Evolutionary conservation across 1,140 invertebrate species (phyloP).

Genomic region (Hyposmocoma kahamanoa): DNA sequence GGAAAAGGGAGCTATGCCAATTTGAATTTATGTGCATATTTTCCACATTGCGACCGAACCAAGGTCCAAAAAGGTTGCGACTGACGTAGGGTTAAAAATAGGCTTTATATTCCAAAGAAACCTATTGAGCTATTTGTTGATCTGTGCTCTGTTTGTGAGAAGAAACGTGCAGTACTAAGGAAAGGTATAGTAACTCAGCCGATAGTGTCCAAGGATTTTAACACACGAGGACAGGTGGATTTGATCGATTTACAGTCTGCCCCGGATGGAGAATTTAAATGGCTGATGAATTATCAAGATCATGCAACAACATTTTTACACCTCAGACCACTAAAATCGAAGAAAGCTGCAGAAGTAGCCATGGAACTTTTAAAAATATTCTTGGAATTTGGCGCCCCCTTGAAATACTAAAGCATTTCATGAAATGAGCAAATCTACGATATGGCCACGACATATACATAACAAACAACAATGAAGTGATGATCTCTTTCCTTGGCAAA

Average conservation of each 20-base stretch:
- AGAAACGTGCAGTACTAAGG: slow-evolving; percentile 19
- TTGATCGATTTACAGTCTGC: slow-evolving; percentile 61
- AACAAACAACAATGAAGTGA: too few relatives aligned
- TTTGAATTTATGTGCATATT: too few relatives aligned
- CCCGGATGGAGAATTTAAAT: slow-evolving; percentile 54
- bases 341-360: slow-evolving; percentile 31
- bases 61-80: too few relatives aligned
- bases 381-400: slow-evolving; percentile 40
- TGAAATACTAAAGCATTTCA: too few relatives aligned
- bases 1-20: too few relatives aligned
- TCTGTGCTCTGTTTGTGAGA: slow-evolving; percentile 25
- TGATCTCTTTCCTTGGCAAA: too few relatives aligned
- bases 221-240: slow-evolving; percentile 58
- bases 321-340: slow-evolving; percentile 30
- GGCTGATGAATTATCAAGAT: slow-evolving; percentile 65
- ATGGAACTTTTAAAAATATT: slow-evolving; percentile 31
- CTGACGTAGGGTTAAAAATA: slow-evolving; percentile 17
- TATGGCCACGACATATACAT: too few relatives aligned
- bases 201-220: slow-evolving; percentile 39
- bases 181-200: slow-evolving; percentile 41
- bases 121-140: slow-evolving; percentile 16
- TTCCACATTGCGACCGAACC: too few relatives aligned
- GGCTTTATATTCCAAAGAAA: slow-evolving; percentile 21
- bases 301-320: slow-evolving; percentile 59
- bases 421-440: too few relatives aligned